These are phyloP conservation scores for Cydia pomonella DNA, from an alignment of 1,140 invertebrate genomes.

Conservation along the genomic window DNA sequence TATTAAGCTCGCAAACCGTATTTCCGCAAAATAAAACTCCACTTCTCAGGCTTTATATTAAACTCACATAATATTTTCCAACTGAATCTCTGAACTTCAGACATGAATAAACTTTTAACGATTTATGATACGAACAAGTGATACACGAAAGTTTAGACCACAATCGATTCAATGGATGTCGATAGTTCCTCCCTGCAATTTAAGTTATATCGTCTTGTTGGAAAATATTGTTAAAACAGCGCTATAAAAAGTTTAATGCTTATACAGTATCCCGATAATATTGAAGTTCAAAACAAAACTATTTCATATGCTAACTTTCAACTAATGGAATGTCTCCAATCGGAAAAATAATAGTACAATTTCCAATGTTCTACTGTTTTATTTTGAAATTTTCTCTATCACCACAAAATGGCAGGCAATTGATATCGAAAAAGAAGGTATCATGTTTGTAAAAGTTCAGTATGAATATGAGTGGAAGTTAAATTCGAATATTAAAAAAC, in stretches of 20 bases:
- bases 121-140: constrained; percentile 41
- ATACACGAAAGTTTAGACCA: constrained; percentile 36
- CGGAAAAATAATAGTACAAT: too few relatives aligned
- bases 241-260: background rate
- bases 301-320: background rate
- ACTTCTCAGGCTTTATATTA: constrained; percentile 21
- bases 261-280: background rate
- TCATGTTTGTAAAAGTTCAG: too few relatives aligned
- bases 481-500: too few relatives aligned
- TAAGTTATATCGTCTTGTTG: constrained; percentile 36
- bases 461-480: too few relatives aligned
- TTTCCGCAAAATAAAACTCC: constrained; percentile 13
- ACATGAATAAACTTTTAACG: constrained; percentile 43
- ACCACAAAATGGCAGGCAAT: too few relatives aligned
- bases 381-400: too few relatives aligned
- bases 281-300: too few relatives aligned
- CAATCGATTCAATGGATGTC: constrained; percentile 34
- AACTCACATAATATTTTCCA: constrained; percentile 31
- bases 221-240: constrained; percentile 30
- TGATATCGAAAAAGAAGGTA: too few relatives aligned
- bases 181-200: constrained; percentile 38
- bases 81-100: constrained; percentile 20
- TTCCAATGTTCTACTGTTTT: too few relatives aligned
- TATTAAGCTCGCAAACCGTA: constrained; percentile 19
- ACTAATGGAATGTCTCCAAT: background rate